Base-by-base conservation (phyloP, 2,113 vertebrate species). In the Cepphus grylle region DNA sequence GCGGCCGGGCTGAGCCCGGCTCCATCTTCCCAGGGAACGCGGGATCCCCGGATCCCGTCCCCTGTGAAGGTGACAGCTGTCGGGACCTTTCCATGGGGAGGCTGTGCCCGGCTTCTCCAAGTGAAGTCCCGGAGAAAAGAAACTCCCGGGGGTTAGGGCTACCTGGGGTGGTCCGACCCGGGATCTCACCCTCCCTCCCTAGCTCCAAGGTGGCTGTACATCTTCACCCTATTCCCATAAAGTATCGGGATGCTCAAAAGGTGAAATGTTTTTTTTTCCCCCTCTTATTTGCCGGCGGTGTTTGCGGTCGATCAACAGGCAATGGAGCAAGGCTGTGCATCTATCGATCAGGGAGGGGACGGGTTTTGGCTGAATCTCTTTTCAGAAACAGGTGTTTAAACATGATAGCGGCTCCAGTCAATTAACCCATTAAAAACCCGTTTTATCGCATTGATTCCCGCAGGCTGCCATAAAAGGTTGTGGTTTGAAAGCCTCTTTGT, bases 321-420 rank as follows among this genome's bases (percentile, higher is more conserved):
- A 92, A 25, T 21, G 82, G 88, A 91, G 93, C 56, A 59, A 93
- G 88, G 74, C 86, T 92, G 77, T 70, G 66, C 87, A 69, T 87
- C 88, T 96, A 97, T 95, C 95, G 97, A 97, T 98, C 95, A 29
- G 94, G 71, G 87, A 80, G 83, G 86, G 94, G 81, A 84, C 59
- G 26, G 79, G 86, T 80, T 95, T 97, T 81, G 87, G 94, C 95
- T 77, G 87, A 95, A 95, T 86, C 59, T 80, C 84, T 83, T 66
- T 92, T 90, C 95, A 87, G 97, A 97, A 98, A 98, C 98, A 98
- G 97, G 97, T 98, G 98, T 98, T 98, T 96, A 97, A 96, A 97
- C 82, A 94, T 90, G 98, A 98, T 97, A 98, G 98, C 96, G 73
- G 94, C 91, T 84, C 94, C 94, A 96, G 97, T 97, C 98, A 97